Evolutionary conservation across 2,888 invertebrate species (phyloP), one percentile per base, ranked within the genome.

Genomic region (Rhyacophila evoluta): DNA sequence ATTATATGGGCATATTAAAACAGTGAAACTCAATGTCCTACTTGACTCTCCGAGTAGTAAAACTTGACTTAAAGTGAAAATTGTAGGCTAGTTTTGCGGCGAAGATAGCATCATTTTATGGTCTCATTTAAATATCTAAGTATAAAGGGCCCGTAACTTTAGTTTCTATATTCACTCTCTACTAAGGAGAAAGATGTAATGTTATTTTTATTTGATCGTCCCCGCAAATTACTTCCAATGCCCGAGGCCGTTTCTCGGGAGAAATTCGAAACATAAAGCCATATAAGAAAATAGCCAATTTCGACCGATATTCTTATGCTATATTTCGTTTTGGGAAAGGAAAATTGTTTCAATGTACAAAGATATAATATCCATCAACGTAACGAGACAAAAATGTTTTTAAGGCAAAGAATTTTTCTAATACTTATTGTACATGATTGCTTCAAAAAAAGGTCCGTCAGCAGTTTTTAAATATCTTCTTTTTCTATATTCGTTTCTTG

Each of bases 141-240:
- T 19, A 69, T 25, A 55, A 55, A 55, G 15, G 25, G 10, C 8
- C 6, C 12, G 6, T 19, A 55, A 55, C 15, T 55, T 55, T 55
- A 55, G 25, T 55, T 55, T 55, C 55, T 55, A 19, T 55, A 25
- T 55, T 55, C 25, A 33, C 41, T 41, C n/a, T 3, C n/a, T 68
- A 12, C 69, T 67, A 36, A 15, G 15, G 19, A 28, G 74, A 25
- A 36, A 28, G 19, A 36, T 38, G 75, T 78, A 75, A 81, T 78
- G 76, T 81, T 79, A 78, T 81, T 81, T 81, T 80, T 74, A 81
- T 80, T 81, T 78, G 81, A 80, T 81, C 81, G 78, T 80, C 79
- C 76, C 76, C n/a, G 74, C 76, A 81, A 81, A 81, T 80, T 80
- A 81, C 81, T 80, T 76, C 33, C 70, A 6, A 72, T 72, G 72